Percentiles rank a stretch among this genome's conserved stretches.
Evolutionary conservation across 1,140 invertebrate species (phyloP).

Genomic region (Drosophila mayri): DNA sequence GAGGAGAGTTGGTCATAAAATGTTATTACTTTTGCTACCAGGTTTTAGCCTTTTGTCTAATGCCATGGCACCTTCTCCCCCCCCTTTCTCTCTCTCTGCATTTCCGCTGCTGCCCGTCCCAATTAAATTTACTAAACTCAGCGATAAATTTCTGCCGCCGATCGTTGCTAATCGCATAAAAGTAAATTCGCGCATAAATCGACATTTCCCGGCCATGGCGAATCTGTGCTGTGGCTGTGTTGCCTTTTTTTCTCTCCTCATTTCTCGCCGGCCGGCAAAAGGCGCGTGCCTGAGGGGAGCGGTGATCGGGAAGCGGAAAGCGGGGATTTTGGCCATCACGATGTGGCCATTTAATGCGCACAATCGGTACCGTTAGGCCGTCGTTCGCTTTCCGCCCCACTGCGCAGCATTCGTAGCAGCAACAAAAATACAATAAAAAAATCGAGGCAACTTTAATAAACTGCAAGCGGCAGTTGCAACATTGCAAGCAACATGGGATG

Average conservation of each 20-base stretch:
- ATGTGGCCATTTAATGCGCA: slow-evolving; percentile 76
- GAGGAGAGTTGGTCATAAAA: slow-evolving; percentile 66
- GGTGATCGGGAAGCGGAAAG: not conserved
- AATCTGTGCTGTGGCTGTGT: slow-evolving; percentile 16
- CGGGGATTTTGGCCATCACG: slow-evolving; percentile 67
- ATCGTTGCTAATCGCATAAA: slow-evolving; percentile 82
- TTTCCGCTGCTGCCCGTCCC: slow-evolving; percentile 50
- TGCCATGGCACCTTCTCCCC: slow-evolving; percentile 35
- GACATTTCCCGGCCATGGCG: slow-evolving; percentile 44
- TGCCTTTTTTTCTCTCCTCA: not conserved
- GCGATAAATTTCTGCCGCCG: slow-evolving; percentile 76
- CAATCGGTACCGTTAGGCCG: slow-evolving; percentile 80
- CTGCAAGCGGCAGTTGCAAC: slow-evolving; percentile 63
- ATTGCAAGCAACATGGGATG: slow-evolving; percentile 29
- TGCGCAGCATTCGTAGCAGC: slow-evolving; percentile 51
- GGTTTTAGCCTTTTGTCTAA: slow-evolving; percentile 69
- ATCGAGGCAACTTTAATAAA: slow-evolving; percentile 75
- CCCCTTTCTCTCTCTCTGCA: not conserved
- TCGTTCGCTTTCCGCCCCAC: slow-evolving; percentile 72
- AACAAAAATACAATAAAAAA: no score
- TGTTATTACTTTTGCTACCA: slow-evolving; percentile 76
- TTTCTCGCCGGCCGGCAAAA: slow-evolving; percentile 64
- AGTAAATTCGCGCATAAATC: slow-evolving; percentile 83
- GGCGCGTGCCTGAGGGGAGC: slow-evolving; percentile 58
- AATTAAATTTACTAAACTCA: slow-evolving; percentile 83